These are phyloP conservation scores for Babylonia areolata DNA, from an alignment of 1,140 invertebrate species.

Conservation along the genomic window DNA sequence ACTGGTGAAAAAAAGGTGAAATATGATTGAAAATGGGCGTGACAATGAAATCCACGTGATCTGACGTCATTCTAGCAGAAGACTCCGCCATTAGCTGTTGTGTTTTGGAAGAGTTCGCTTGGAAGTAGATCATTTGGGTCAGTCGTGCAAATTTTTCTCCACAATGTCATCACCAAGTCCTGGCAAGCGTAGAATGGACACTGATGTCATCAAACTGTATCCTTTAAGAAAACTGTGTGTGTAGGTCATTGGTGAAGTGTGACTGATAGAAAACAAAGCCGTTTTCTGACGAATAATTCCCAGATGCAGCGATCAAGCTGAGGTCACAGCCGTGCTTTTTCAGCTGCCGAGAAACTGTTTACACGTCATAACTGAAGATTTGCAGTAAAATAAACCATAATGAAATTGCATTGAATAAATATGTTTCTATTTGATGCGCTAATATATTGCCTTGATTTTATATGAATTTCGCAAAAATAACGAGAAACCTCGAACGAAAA, in stretches of 20 bases:
- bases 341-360: conserved; percentile 24
- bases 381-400: neutral
- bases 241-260: conserved; percentile 76
- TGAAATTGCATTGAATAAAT: neutral
- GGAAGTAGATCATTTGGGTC: conserved; percentile 45
- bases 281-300: conserved; percentile 22
- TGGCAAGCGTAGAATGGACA: conserved; percentile 99
- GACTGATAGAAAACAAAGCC: conserved; percentile 4
- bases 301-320: conserved; percentile 35
- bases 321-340: conserved; percentile 30
- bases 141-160: conserved; percentile 26
- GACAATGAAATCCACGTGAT: conserved; percentile 66
- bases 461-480: neutral
- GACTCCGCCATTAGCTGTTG: conserved; percentile 74
- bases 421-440: too few species aligned
- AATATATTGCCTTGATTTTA: neutral
- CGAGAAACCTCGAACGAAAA: neutral
- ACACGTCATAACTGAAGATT: neutral
- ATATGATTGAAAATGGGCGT: conserved; percentile 50
- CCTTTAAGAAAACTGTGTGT: conserved; percentile 51
- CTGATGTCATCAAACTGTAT: conserved; percentile 99
- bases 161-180: conserved; percentile 99
- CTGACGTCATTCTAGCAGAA: conserved; percentile 66
- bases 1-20: conserved; percentile 31
- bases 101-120: conserved; percentile 61